Evolutionary conservation across 2,113 vertebrate genomes (phyloP).

Genomic region (Chrysemys picta): DNA sequence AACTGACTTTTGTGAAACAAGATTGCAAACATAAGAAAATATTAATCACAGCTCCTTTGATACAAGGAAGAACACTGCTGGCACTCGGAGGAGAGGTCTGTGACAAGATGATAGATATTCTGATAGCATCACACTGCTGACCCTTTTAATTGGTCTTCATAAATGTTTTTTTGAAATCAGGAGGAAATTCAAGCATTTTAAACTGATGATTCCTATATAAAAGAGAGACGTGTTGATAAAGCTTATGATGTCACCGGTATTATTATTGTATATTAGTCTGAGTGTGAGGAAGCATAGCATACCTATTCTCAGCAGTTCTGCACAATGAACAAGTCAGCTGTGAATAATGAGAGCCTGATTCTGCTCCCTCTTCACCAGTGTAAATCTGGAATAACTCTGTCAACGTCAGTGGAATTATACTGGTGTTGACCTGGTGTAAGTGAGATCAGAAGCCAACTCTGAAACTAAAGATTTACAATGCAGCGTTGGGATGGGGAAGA

Average conservation of each 20-base stretch:
- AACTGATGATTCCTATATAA: conserved; percentile 76
- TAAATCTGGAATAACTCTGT: background rate
- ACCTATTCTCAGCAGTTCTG: background rate
- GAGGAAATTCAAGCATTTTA: conserved; percentile 77
- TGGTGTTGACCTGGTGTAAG: background rate
- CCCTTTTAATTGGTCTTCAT: conserved; percentile 81
- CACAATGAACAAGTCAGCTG: background rate
- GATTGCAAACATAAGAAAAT: background rate
- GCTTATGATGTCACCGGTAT: background rate
- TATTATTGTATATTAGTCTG: background rate
- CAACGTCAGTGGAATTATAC: background rate
- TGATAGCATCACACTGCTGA: conserved; percentile 65
- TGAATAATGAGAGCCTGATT: background rate
- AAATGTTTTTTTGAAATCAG: conserved; percentile 82
- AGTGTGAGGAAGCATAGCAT: background rate
- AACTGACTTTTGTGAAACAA: background rate
- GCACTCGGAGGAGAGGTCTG: conserved; percentile 59
- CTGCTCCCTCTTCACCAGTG: background rate
- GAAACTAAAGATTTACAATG: background rate
- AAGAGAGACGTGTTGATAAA: conserved; percentile 33
- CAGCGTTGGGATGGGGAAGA: background rate
- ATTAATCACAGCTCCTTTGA: background rate
- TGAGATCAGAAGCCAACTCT: background rate
- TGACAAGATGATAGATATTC: conserved; percentile 78
- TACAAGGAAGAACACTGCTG: conserved; percentile 8